These are phyloP conservation scores for Nemoura dubitans DNA, from an alignment of 2,888 invertebrate species.

Conservation along the genomic window DNA sequence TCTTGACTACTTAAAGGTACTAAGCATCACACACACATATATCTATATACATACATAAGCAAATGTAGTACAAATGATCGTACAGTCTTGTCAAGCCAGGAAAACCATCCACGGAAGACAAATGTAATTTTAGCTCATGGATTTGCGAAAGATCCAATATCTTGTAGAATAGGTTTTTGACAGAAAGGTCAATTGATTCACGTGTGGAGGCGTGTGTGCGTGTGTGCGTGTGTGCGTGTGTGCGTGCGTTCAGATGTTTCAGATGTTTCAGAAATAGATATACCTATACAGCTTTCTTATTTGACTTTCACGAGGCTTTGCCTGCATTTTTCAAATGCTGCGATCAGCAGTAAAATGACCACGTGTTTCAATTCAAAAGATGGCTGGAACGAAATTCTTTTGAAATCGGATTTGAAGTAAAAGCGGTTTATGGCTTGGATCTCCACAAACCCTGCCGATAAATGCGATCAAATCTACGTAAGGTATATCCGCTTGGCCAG, in stretches of 20 bases:
- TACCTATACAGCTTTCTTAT: background rate
- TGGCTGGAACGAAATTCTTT: constrained; percentile 38
- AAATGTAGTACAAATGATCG: background rate
- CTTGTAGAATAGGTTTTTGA: background rate
- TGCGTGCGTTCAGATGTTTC: background rate
- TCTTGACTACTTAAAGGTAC: constrained; percentile 24
- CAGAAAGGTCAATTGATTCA: background rate
- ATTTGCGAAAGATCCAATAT: background rate
- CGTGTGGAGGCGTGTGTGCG: background rate
- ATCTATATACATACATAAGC: background rate
- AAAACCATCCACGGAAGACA: background rate
- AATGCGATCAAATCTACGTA: constrained; percentile 40
- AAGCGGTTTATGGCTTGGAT: constrained; percentile 37
- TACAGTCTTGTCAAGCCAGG: background rate
- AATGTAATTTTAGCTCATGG: background rate
- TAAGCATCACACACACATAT: constrained; percentile 22
- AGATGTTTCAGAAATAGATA: constrained; percentile 12
- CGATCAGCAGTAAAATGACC: constrained; percentile 40
- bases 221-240: no score
- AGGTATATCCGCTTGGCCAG: constrained; percentile 31
- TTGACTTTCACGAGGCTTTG: constrained; percentile 12
- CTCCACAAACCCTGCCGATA: constrained; percentile 20
- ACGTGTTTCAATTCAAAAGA: constrained; percentile 41
- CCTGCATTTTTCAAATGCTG: constrained; percentile 28
- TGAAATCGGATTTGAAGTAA: constrained; percentile 42